phyloP scores from a whole-genome alignment of 2,888 invertebrate genomes.

The Tenodera sinensis region DNA sequence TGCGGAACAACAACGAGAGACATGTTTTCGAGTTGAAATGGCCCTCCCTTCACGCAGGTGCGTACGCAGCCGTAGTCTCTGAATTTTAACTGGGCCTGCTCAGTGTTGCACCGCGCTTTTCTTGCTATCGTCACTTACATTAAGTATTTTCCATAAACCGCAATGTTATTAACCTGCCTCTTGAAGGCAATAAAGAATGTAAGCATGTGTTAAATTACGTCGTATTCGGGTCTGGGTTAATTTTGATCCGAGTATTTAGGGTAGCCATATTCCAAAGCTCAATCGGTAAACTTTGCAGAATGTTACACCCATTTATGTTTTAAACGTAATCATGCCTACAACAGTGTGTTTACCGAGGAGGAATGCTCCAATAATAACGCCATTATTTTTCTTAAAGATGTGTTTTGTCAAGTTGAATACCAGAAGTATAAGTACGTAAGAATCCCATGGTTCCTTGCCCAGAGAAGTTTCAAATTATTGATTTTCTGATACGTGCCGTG shows the following conservation, averaged over 20 bases:
- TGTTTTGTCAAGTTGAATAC: background rate
- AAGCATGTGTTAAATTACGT: background rate
- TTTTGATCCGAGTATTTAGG: conserved; percentile 18
- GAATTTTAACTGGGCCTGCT: conserved; percentile 86
- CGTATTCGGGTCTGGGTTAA: conserved; percentile 14
- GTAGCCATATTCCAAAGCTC: conserved; percentile 25
- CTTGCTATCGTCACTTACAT: conserved; percentile 28
- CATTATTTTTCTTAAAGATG: too few relatives aligned
- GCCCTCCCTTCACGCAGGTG: conserved; percentile 75
- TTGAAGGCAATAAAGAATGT: background rate
- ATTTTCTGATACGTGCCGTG: conserved; percentile 27
- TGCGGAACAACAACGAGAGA: conserved; percentile 32
- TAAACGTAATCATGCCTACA: background rate
- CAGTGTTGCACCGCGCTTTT: conserved; percentile 55
- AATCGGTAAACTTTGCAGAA: background rate
- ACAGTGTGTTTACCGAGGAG: too few relatives aligned
- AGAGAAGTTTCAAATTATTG: conserved; percentile 33
- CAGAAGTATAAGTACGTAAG: background rate
- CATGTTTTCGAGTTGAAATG: conserved; percentile 38
- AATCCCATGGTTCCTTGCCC: conserved; percentile 33
- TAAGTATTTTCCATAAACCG: conserved; percentile 25
- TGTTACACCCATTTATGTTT: background rate
- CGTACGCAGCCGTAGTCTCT: conserved; percentile 92
- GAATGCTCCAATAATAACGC: too few relatives aligned
- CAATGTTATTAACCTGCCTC: conserved; percentile 19